These are phyloP conservation scores for Catagonus wagneri DNA, from an alignment of 2,113 vertebrate genomes.

Conservation along the genomic window DNA sequence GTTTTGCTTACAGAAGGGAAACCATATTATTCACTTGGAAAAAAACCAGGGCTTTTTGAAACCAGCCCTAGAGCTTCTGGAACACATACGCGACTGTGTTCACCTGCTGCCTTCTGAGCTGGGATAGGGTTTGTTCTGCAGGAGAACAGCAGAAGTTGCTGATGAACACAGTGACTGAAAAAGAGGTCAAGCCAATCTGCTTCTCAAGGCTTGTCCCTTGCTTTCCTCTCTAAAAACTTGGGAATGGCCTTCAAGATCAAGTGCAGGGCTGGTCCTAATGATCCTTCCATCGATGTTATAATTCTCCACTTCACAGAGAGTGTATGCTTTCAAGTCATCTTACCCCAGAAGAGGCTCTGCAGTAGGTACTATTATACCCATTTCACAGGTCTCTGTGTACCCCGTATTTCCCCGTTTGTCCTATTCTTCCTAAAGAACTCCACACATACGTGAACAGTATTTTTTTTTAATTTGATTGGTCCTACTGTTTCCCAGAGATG, in stretches of 20 bases:
- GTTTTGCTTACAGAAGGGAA: slow-evolving; percentile 82
- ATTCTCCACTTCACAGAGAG: not conserved
- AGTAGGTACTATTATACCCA: not conserved
- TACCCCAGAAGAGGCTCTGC: not conserved
- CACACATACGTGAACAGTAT: not conserved
- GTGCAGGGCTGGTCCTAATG: not conserved
- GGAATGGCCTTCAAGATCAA: not conserved
- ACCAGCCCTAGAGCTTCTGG: not conserved
- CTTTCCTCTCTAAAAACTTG: not conserved
- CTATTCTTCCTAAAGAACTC: not conserved
- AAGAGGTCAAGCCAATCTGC: not conserved
- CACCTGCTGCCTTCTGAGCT: slow-evolving; percentile 34
- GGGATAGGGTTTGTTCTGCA: not conserved
- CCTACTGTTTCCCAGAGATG: not conserved
- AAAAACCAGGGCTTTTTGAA: slow-evolving; percentile 65
- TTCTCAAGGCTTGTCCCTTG: not conserved
- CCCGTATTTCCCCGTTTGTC: not conserved
- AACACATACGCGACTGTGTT: not conserved
- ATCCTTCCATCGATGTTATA: not conserved
- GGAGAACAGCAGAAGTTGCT: not conserved
- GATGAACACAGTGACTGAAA: not conserved
- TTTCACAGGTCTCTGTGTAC: not conserved
- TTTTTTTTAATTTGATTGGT: not conserved
- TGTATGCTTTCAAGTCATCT: not conserved
- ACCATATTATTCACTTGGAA: slow-evolving; percentile 69